Percentiles rank a stretch among this genome's conserved stretches.
Conservation (phyloP, 2,797 vertebrate species). For the Spinibarbus caldwelli region DNA sequence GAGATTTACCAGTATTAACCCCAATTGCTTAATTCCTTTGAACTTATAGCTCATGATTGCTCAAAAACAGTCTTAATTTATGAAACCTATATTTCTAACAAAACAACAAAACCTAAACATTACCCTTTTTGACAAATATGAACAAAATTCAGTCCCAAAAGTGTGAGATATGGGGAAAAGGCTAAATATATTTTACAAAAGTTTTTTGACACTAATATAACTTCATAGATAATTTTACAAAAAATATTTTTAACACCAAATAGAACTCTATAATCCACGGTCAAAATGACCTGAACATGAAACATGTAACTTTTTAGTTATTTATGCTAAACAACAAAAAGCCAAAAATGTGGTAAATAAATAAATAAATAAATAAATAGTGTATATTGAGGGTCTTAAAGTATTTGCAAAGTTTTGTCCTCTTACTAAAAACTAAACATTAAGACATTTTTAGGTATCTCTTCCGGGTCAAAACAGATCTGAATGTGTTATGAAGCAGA, state of each 20-base stretch:
- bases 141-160: not conserved
- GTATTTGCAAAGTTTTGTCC: not conserved
- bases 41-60: too few species aligned
- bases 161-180: not conserved
- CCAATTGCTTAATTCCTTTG: too few species aligned
- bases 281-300: too few species aligned
- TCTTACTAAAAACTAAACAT: not conserved
- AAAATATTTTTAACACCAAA: too few species aligned
- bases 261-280: too few species aligned
- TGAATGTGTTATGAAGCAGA: not conserved
- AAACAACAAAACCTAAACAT: not conserved
- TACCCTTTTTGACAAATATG: too few species aligned
- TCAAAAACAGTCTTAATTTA: too few species aligned
- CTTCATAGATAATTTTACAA: too few species aligned
- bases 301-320: not conserved
- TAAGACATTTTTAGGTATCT: not conserved
- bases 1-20: not conserved
- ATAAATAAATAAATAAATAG: not conserved
- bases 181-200: too few species aligned
- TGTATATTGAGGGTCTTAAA: not conserved
- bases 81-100: not conserved
- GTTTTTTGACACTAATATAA: too few species aligned
- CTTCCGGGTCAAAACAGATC: not conserved
- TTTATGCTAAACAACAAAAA: not conserved
- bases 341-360: too few species aligned